Evolutionary conservation across 2,797 vertebrate species (phyloP), one percentile per base, ranked within the genome.

Genomic region (Aselliscus stoliczkanus): DNA sequence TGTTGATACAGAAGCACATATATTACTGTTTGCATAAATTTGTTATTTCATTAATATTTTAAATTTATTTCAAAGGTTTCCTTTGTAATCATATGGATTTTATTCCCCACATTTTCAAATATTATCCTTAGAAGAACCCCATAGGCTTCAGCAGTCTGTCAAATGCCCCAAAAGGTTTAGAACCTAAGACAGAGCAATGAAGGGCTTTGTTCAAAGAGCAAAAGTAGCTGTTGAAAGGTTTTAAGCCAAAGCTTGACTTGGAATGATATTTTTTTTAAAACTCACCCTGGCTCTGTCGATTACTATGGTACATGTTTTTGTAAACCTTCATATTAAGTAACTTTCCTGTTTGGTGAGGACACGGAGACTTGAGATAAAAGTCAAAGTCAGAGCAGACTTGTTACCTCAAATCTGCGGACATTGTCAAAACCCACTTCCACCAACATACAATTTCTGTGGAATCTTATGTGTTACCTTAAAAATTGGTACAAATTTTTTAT

Each of bases 21-120:
- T 62, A 39, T 60, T 75, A 70, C 25, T 39, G 0, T 54, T 54
- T 82, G 73, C 47, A 50, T 56, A 58, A 8, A 13, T 65, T 91
- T 54, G 79, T 9, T 31, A 44, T 88, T 62, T 93, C 31, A 76
- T 82, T 81, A 81, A 23, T 64, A 34, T 50, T 90, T 84, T n/a
- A 90, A 67, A 6, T 67, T 5, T 65, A 88, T 82, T 70, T 94
- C 39, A 83, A 1, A 79, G 31, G 4, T 91, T 91, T 94, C 65
- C 20, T 87, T 79, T 83, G n/a, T 77, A 83, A 39, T 89, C 7
- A 54, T 50, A 12, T 37, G 20, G 52, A n/a, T 50, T 82, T 85
- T 89, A 70, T 88, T 90, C 80, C 29, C 44, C 69, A 7, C 79
- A 75, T 95, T 87, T 89, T 94, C 82, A 88, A 44, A 83, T 13